phyloP scores from a whole-genome alignment of 2,888 invertebrate genomes.

The Spodoptera littoralis region DNA sequence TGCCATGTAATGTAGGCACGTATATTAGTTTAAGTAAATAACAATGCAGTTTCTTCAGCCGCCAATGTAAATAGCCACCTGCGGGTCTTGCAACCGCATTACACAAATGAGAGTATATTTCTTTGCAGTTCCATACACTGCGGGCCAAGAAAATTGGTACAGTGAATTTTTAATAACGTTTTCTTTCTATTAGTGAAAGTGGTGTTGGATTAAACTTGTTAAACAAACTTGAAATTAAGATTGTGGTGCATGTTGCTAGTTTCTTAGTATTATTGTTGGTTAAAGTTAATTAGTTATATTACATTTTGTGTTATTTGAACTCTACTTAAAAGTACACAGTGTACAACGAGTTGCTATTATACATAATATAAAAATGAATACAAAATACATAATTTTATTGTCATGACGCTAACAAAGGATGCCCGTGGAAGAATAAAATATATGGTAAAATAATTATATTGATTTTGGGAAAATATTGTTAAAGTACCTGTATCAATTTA shows the following conservation, averaged over 20 bases:
- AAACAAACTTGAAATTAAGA: background rate
- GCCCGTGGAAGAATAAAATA: too few species aligned
- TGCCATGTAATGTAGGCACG: conserved; percentile 20
- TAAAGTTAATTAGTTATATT: too few species aligned
- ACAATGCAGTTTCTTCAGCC: conserved; percentile 38
- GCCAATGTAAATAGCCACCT: conserved; percentile 55
- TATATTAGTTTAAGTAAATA: conserved; percentile 46
- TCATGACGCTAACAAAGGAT: too few species aligned
- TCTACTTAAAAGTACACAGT: too few species aligned
- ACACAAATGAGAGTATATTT: conserved; percentile 63
- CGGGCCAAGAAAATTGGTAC: conserved; percentile 18
- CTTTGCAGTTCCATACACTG: conserved; percentile 41
- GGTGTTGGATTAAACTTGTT: conserved; percentile 1
- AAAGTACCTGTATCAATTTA: too few species aligned
- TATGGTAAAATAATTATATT: too few species aligned
- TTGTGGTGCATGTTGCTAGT: background rate
- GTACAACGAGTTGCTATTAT: too few species aligned
- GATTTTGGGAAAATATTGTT: too few species aligned
- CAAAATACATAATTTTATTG: too few species aligned
- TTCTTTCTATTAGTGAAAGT: conserved; percentile 22
- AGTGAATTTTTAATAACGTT: conserved; percentile 23
- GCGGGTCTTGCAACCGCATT: conserved; percentile 56
- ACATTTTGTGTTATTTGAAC: too few species aligned
- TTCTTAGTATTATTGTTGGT: too few species aligned
- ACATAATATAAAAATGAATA: too few species aligned